A percentile compares a stretch with the other conserved stretches of the same genome.
phyloP scores from a whole-genome alignment of 1,140 invertebrate species.

The Procambarus virginalis region DNA sequence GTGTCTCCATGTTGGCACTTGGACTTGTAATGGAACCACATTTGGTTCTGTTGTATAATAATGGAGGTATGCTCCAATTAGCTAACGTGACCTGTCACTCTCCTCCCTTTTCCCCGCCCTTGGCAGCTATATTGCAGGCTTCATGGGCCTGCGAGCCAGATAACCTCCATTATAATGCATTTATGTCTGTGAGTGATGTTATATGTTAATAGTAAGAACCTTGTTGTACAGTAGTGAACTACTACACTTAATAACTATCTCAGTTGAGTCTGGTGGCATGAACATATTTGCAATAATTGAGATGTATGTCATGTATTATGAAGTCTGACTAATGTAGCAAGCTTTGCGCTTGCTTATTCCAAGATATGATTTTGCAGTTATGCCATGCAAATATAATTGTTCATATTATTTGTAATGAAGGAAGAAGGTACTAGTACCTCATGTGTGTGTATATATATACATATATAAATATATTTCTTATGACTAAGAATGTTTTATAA shows the following conservation, averaged over 20 bases:
- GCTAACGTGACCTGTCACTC: slow-evolving; percentile 5
- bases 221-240: slow-evolving; percentile 14
- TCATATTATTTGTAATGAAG: slow-evolving; percentile 3
- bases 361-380: slow-evolving; percentile 1
- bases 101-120: slow-evolving; percentile 4
- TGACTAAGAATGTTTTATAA: neutral
- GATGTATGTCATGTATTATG: neutral
- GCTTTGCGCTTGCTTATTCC: slow-evolving; percentile 3
- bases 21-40: neutral
- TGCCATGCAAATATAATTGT: neutral
- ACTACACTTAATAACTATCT: neutral
- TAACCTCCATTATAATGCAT: slow-evolving; percentile 16
- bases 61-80: neutral
- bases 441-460: neutral
- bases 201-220: slow-evolving; percentile 8
- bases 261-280: neutral
- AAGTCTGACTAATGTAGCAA: neutral
- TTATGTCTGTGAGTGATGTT: slow-evolving; percentile 16
- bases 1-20: neutral
- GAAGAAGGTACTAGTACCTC: slow-evolving; percentile 8
- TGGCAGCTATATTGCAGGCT: neutral
- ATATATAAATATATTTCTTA: neutral
- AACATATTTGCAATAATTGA: neutral
- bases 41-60: slow-evolving; percentile 1
- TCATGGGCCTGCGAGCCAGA: neutral